These are phyloP conservation scores for Pangasius macronema DNA, from an alignment of 2,797 vertebrate species.

Conservation along the genomic window DNA sequence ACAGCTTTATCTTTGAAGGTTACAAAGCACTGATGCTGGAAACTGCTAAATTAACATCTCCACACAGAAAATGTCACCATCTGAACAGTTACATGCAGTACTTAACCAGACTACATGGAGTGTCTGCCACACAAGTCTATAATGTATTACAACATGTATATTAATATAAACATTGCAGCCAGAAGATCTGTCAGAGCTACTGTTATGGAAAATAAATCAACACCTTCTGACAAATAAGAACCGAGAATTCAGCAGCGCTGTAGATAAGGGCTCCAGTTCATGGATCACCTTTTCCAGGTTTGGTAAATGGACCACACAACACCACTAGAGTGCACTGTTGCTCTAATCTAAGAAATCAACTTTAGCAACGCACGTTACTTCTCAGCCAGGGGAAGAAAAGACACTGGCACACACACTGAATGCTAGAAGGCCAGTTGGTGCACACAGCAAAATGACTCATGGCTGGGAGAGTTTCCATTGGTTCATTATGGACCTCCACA, in stretches of 20 bases:
- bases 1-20: neutral
- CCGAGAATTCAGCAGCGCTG: neutral
- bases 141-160: neutral
- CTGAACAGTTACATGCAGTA: neutral
- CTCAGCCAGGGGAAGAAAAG: neutral
- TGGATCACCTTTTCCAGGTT: neutral
- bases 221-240: neutral
- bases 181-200: neutral
- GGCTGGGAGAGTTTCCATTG: constrained; percentile 45
- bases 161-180: neutral
- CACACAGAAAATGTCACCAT: neutral
- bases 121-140: neutral
- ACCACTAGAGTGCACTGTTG: constrained; percentile 55
- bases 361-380: neutral
- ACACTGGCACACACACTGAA: constrained; percentile 17
- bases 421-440: constrained; percentile 42
- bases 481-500: constrained; percentile 42
- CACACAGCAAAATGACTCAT: constrained; percentile 42
- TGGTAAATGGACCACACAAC: neutral
- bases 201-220: neutral
- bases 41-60: neutral
- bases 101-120: neutral
- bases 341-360: neutral
- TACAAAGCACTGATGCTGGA: neutral
- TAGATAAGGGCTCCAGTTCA: neutral